phyloP scores from a whole-genome alignment of 2,888 invertebrate genomes.

The Incurvaria masculella region DNA sequence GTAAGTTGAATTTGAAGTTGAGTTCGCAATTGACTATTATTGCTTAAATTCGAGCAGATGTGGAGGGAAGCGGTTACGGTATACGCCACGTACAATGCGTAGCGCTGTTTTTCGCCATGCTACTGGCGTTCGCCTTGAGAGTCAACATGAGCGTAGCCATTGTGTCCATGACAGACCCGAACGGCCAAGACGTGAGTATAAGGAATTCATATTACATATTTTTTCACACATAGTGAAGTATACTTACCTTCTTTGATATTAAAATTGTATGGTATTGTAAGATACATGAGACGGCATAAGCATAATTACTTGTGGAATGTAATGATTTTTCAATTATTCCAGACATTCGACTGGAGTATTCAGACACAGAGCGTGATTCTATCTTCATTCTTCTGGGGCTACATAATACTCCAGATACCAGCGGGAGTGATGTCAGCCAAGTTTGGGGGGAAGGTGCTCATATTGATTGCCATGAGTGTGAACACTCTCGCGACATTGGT shows the following conservation, averaged over 20 bases:
- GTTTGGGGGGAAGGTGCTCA: constrained; percentile 70
- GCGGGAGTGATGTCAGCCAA: constrained; percentile 67
- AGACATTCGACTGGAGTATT: constrained; percentile 54
- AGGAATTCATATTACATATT: too few relatives aligned
- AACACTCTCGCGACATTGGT: constrained; percentile 63
- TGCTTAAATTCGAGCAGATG: too few relatives aligned
- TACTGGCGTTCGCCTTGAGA: constrained; percentile 58
- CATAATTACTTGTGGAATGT: too few relatives aligned
- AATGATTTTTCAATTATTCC: too few relatives aligned
- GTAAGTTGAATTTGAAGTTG: too few relatives aligned
- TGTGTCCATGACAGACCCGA: constrained; percentile 58
- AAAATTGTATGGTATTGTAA: too few relatives aligned
- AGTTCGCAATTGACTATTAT: too few relatives aligned
- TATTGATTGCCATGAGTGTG: constrained; percentile 51
- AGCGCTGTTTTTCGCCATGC: constrained; percentile 53
- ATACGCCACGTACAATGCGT: constrained; percentile 56
- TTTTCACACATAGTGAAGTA: too few relatives aligned
- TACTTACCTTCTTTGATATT: too few relatives aligned
- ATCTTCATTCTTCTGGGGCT: constrained; percentile 81
- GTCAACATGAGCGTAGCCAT: constrained; percentile 64
- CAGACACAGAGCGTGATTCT: constrained; percentile 56
- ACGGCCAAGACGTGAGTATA: constrained; percentile 11
- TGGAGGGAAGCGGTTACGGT: too few relatives aligned
- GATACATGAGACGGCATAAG: too few relatives aligned
- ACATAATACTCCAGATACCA: constrained; percentile 66